Base-by-base conservation (phyloP, 2,797 vertebrate genomes). In the Pogonophryne albipinna region DNA sequence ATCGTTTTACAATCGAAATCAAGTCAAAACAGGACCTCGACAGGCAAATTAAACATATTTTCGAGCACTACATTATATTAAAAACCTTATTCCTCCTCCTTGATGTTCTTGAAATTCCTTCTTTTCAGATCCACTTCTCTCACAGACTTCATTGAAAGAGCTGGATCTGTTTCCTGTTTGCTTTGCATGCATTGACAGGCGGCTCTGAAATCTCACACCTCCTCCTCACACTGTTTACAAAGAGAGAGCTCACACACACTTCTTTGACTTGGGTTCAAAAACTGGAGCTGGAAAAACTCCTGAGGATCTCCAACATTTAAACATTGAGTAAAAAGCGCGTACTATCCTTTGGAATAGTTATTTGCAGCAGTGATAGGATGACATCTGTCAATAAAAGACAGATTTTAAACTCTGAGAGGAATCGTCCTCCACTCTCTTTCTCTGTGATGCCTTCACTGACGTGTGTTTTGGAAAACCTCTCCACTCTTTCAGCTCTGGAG, bases 141-240 rank as follows among this genome's bases (percentile, higher is more conserved):
- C 41, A 58, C 65, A 34, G 52, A 14, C 16, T 41, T 4, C 23
- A 0, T 0, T 27, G 3, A 60, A 44, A 59, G 50, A 23, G 27
- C 65, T 58, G 70, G 53, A 75, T 15, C 34, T 10, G 60, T 23
- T 74, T 84, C 65, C 27, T 56, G 45, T 74, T 72, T 56, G 31
- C 12, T 62, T 15, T 58, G 56, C 70, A 52, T 64, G 17, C 42
- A 6, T 19, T 88, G 76, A 61, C 89, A 86, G 56, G 70, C 47
- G 53, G 34, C 74, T 91, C 76, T 79, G 83, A 91, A 93, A 94
- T 92, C 50, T 93, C 88, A 83, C 93, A 93, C 83, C 20, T 79
- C 76, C 78, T 72, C 51, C 78, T 68, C 58, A 87, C 72, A 41
- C n/a, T 19, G 42, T 68, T 78, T 19, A 51, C 4, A n/a, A 75